These are phyloP conservation scores for Acleris laterana DNA, from an alignment of 2,888 invertebrate genomes.

Conservation along the genomic window DNA sequence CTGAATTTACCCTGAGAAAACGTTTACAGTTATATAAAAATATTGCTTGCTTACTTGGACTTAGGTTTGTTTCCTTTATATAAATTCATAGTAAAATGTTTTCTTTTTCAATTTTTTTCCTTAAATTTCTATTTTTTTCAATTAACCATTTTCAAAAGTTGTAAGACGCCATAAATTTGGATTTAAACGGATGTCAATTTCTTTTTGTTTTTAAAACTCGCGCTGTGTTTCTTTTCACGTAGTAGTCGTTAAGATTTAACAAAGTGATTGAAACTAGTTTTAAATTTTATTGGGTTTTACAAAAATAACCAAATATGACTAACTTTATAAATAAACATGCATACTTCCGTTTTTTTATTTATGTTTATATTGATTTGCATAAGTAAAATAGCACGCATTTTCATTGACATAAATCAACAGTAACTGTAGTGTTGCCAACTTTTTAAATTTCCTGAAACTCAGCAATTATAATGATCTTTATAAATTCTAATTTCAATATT, in stretches of 20 bases:
- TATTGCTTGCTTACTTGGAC: background rate
- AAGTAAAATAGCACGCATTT: too few relatives aligned
- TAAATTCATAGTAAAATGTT: background rate
- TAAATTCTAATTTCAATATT: too few relatives aligned
- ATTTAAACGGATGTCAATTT: background rate
- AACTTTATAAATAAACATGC: too few relatives aligned
- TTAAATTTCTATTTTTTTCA: background rate
- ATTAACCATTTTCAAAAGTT: background rate
- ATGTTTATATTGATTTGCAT: too few relatives aligned
- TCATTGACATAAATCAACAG: too few relatives aligned
- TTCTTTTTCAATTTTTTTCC: background rate
- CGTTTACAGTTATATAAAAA: background rate
- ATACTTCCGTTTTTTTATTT: too few relatives aligned
- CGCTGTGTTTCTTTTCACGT: constrained; percentile 3
- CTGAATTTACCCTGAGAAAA: too few relatives aligned
- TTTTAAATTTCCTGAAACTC: too few relatives aligned
- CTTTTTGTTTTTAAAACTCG: constrained; percentile 6
- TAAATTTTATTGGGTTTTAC: background rate
- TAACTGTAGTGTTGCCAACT: too few relatives aligned
- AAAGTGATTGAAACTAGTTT: background rate
- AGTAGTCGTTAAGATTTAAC: background rate
- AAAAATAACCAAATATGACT: background rate
- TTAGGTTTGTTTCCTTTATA: background rate
- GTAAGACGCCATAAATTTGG: background rate
- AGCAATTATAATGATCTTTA: too few relatives aligned